Percentiles rank a stretch among this genome's conserved stretches.
Conservation (phyloP, 2,888 invertebrate genomes). For the Caenorhabditis sulstoni region DNA sequence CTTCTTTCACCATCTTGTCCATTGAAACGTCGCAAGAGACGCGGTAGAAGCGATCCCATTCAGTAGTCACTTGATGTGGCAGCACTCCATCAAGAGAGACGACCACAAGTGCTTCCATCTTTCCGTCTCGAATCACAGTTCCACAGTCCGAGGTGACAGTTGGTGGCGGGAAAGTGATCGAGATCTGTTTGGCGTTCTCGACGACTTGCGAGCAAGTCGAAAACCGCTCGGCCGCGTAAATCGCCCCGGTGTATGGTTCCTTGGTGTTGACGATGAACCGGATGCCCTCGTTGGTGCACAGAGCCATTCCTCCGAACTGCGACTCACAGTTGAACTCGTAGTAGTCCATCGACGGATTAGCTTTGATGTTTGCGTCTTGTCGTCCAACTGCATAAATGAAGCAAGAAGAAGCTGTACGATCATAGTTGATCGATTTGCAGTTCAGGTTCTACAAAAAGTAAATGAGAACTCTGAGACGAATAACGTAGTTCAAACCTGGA, state of each 20-base stretch:
- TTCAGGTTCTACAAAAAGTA: conserved; percentile 77
- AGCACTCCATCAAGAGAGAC: conserved; percentile 81
- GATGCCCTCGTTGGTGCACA: conserved; percentile 81
- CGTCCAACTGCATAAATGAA: conserved; percentile 79
- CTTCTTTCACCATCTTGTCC: conserved; percentile 80
- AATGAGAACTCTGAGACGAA: not conserved
- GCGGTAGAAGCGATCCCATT: conserved; percentile 81
- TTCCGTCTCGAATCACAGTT: conserved; percentile 80
- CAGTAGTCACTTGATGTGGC: conserved; percentile 81
- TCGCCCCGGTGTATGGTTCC: conserved; percentile 81
- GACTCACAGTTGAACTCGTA: conserved; percentile 81
- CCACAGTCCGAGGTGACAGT: conserved; percentile 80
- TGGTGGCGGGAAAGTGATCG: conserved; percentile 81
- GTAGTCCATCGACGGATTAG: conserved; percentile 80
- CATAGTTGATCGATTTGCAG: conserved; percentile 81
- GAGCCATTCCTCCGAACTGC: conserved; percentile 81
- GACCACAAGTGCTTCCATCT: conserved; percentile 81
- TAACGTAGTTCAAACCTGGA: conserved; percentile 58
- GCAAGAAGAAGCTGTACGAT: conserved; percentile 79
- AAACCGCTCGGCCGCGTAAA: conserved; percentile 81
- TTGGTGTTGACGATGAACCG: conserved; percentile 81
- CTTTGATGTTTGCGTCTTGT: conserved; percentile 77
- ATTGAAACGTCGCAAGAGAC: conserved; percentile 80
- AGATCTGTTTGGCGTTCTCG: conserved; percentile 80
- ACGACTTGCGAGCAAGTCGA: conserved; percentile 80